A percentile compares a stretch with the other conserved stretches of the same genome.
Evolutionary conservation across 1,140 invertebrate species (phyloP).

Genomic region (Trachelipus rathkii): DNA sequence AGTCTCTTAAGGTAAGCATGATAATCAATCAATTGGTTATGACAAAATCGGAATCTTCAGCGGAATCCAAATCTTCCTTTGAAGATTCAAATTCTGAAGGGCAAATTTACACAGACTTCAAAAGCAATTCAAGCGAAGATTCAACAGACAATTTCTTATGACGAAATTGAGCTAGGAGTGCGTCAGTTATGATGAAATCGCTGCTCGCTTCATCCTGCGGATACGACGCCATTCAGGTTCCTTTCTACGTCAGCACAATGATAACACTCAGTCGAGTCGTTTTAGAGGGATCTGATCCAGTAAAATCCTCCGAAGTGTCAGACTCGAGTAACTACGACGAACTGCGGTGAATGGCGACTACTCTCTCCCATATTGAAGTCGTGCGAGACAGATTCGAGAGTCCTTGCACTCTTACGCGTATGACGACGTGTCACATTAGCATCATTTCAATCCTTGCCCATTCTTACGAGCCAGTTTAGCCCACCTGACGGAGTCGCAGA

Average conservation of each 20-base stretch:
- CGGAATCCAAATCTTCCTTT: slow-evolving; percentile 8
- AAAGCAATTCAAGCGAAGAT: slow-evolving; percentile 33
- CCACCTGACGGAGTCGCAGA: slow-evolving; percentile 31
- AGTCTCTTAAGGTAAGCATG: neutral
- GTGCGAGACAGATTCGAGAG: slow-evolving; percentile 46
- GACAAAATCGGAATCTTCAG: slow-evolving; percentile 25
- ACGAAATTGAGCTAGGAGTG: slow-evolving; percentile 43
- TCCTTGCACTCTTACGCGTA: slow-evolving; percentile 47
- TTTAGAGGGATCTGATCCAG: slow-evolving; percentile 40
- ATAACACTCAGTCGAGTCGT: slow-evolving; percentile 35
- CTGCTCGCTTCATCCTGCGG: slow-evolving; percentile 43
- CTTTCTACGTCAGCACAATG: slow-evolving; percentile 38
- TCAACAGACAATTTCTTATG: slow-evolving; percentile 42
- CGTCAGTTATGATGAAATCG: slow-evolving; percentile 43
- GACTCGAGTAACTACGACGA: slow-evolving; percentile 46
- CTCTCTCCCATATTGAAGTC: slow-evolving; percentile 43
- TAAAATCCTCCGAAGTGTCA: slow-evolving; percentile 41
- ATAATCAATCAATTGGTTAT: slow-evolving; percentile 28
- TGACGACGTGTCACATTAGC: slow-evolving; percentile 45
- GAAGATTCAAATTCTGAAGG: slow-evolving; percentile 22
- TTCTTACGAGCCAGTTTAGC: slow-evolving; percentile 46
- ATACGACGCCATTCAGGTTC: slow-evolving; percentile 45
- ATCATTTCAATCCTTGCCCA: slow-evolving; percentile 43
- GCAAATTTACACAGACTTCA: slow-evolving; percentile 45
- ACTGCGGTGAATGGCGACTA: slow-evolving; percentile 46